Percentiles rank a stretch among this genome's conserved stretches.
phyloP scores from a whole-genome alignment of 2,113 vertebrate species.

The Herpailurus yagouaroundi region DNA sequence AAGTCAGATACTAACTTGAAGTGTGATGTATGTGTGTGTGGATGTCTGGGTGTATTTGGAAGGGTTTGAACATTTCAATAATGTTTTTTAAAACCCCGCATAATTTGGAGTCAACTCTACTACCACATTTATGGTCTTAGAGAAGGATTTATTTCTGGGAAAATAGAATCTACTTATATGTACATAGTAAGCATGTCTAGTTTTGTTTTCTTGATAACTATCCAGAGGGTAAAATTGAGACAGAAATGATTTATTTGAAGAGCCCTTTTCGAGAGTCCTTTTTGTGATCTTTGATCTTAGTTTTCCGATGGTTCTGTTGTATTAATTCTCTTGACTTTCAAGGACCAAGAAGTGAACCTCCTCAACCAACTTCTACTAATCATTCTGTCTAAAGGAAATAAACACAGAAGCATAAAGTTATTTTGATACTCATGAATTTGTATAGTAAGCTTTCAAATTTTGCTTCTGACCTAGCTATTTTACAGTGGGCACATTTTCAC shows the following conservation, averaged over 20 bases:
- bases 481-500: background rate
- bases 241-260: background rate
- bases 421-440: background rate
- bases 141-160: background rate
- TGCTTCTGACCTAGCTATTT: background rate
- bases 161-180: background rate
- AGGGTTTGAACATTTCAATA: background rate
- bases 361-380: background rate
- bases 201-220: background rate
- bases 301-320: background rate
- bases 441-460: background rate
- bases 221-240: background rate
- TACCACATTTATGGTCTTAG: background rate
- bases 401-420: background rate
- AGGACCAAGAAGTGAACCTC: background rate
- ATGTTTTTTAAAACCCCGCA: background rate
- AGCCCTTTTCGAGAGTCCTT: background rate
- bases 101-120: background rate
- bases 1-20: background rate
- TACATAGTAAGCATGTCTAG: background rate
- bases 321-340: conserved; percentile 19
- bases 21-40: background rate
- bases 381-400: background rate
- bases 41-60: background rate
- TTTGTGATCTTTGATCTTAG: background rate